Evolutionary conservation across 2,113 vertebrate species (phyloP), one percentile per base, ranked within the genome.

Genomic region (Dascyllus trimaculatus): DNA sequence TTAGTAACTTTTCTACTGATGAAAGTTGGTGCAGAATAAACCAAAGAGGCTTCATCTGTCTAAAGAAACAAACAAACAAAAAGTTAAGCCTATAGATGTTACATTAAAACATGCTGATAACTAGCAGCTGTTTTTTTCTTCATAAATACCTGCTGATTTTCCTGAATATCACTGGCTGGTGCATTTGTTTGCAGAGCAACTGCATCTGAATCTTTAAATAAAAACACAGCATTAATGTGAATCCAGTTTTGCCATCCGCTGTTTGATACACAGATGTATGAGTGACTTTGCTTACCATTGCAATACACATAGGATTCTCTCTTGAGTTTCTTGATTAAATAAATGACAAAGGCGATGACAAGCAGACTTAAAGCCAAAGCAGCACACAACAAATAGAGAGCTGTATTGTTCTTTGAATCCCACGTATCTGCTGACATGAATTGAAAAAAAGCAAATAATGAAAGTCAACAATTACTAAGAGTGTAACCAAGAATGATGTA

Each of bases 261-360:
- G 4, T 63, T 60, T 35, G 0, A 74, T 14, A 1, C 5, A 35
- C 51, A 0, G 0, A 21, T 7, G 15, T 25, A 18, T n/a, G 1
- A 71, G 5, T 35, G 14, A 59, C 2, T 81, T 43, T 24, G 35
- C 71, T 77, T 75, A 90, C 84, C 56, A 0, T 25, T 43, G 7
- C 22, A 48, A 38, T 19, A 46, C 1, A 5, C 25, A 45, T 66
- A 60, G 18, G n/a, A 22, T 5, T 0, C 11, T 32, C 66, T 71
- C 40, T 62, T 69, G 18, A 83, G 51, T n/a, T 76, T 72, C 13
- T 48, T 79, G 38, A 70, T 38, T 10, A 14, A 51, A 49, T 54
- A 76, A 11, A 73, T 2, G 5, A 89, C 84, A 49, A 52, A 59
- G 14, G 43, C 71, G 22, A 79, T 81, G 18, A 86, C 11, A 13